phyloP scores from a whole-genome alignment of 2,797 vertebrate genomes.

The Glyptemys insculpta region DNA sequence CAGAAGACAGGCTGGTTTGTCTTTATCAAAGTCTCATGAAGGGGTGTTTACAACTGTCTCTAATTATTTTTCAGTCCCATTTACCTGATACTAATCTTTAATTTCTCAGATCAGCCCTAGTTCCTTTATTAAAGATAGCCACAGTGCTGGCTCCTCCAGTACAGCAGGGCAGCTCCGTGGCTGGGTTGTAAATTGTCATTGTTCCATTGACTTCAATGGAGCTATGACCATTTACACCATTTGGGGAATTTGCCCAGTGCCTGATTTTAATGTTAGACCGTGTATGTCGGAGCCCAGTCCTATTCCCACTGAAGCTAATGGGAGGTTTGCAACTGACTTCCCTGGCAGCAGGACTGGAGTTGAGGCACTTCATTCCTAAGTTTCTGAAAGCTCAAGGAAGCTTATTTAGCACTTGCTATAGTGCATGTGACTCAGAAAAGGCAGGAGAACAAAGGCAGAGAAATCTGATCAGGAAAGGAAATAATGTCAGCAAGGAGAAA shows the following conservation, averaged over 20 bases:
- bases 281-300: neutral
- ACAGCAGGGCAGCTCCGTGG: neutral
- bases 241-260: neutral
- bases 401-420: neutral
- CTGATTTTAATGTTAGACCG: neutral
- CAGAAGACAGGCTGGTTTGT: neutral
- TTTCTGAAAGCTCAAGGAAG: neutral
- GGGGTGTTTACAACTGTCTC: neutral
- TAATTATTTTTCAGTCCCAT: neutral
- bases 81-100: neutral
- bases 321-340: constrained; percentile 31
- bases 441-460: neutral
- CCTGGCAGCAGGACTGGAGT: constrained; percentile 4
- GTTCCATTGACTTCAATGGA: neutral
- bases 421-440: neutral
- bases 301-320: neutral
- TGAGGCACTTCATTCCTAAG: constrained; percentile 28
- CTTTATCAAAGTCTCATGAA: neutral
- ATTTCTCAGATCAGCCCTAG: neutral
- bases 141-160: neutral
- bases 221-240: neutral
- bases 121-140: neutral
- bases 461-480: neutral
- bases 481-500: neutral
- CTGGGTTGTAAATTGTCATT: neutral